These are phyloP conservation scores for Cephus pulcher DNA, from an alignment of 2,888 invertebrate species.

Conservation along the genomic window DNA sequence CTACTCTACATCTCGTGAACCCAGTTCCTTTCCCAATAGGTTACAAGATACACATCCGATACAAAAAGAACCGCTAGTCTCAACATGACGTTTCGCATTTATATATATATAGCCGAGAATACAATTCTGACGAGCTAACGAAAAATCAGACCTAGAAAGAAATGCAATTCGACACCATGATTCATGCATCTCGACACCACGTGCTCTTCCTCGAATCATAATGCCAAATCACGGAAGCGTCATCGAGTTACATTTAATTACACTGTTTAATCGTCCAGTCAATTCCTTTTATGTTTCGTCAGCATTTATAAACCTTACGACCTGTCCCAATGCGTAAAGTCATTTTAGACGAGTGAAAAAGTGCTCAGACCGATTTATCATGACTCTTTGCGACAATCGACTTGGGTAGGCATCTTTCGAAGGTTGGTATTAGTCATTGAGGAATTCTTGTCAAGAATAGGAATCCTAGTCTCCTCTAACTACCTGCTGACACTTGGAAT, in stretches of 20 bases:
- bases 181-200: neutral
- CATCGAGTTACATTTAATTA: neutral
- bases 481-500: neutral
- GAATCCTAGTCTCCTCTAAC: neutral
- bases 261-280: neutral
- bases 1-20: constrained; percentile 12
- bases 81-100: neutral
- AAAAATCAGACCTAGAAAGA: neutral
- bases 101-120: neutral
- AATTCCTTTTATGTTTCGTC: neutral
- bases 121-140: neutral
- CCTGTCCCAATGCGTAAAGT: neutral
- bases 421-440: neutral
- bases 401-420: neutral
- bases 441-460: neutral
- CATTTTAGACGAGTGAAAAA: neutral
- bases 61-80: constrained; percentile 46
- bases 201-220: neutral
- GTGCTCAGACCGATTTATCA: neutral
- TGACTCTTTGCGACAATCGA: neutral
- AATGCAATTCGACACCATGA: neutral
- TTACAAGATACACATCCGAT: constrained; percentile 36
- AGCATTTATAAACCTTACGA: neutral
- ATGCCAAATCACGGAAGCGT: neutral
- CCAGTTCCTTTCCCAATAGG: constrained; percentile 10